Percentiles rank a stretch among this genome's conserved stretches.
Evolutionary conservation across 2,888 invertebrate species (phyloP).

Genomic region (Callyntrura sp.): DNA sequence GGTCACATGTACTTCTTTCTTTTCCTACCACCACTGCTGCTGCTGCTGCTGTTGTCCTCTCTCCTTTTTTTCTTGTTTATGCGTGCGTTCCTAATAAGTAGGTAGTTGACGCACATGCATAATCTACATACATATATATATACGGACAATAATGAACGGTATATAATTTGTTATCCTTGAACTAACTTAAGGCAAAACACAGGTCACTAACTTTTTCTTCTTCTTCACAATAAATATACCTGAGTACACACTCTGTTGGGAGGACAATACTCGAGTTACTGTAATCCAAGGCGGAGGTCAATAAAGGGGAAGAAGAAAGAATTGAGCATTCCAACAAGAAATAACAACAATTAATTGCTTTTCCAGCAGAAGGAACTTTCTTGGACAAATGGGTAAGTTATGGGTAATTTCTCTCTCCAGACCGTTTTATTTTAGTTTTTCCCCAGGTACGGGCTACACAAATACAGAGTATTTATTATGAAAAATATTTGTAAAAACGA

Average conservation of each 20-base stretch:
- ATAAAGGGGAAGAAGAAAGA: conserved; percentile 29
- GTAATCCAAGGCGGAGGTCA: conserved; percentile 32
- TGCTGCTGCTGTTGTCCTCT: conserved; percentile 7
- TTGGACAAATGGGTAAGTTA: no score
- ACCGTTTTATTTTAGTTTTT: no score
- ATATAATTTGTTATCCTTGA: conserved; percentile 55
- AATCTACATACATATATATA: background rate
- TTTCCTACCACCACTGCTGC: background rate
- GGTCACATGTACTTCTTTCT: conserved; percentile 22
- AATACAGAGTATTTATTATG: no score
- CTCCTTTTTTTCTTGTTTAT: conserved; percentile 61
- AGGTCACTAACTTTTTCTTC: conserved; percentile 66
- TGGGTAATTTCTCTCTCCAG: no score
- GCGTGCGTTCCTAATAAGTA: conserved; percentile 30
- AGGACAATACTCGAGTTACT: conserved; percentile 14
- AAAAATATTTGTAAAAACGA: background rate
- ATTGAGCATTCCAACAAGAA: conserved; percentile 24
- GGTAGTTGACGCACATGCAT: background rate
- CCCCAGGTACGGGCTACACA: no score
- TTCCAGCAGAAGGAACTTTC: no score
- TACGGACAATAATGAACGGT: conserved; percentile 2
- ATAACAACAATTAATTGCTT: background rate
- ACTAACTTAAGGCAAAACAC: conserved; percentile 71
- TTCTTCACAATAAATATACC: background rate
- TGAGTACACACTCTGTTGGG: conserved; percentile 1